A percentile compares a stretch with the other conserved stretches of the same genome.
Evolutionary conservation across 2,888 invertebrate genomes (phyloP).

Genomic region (Hymenopus coronatus): DNA sequence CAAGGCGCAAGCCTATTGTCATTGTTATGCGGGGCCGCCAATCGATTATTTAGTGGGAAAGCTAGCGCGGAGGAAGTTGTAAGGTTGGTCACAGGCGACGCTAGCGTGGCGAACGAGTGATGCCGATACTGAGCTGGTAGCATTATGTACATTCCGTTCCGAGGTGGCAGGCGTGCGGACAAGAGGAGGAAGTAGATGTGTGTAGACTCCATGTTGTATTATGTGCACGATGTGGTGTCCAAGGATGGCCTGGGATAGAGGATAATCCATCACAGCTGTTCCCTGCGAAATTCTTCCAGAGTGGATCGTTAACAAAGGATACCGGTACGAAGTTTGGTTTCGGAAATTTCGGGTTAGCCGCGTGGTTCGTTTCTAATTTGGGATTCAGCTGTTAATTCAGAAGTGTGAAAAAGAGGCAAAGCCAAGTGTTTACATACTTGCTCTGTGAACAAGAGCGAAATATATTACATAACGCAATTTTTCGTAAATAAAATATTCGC

Average conservation of each 20-base stretch:
- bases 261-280: background rate
- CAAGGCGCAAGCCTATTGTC: background rate
- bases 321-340: background rate
- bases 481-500: background rate
- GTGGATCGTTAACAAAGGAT: background rate
- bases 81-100: background rate
- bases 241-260: background rate
- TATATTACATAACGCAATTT: background rate
- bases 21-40: background rate
- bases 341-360: background rate
- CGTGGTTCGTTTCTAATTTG: background rate
- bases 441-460: background rate
- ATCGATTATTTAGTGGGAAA: background rate
- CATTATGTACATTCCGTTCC: background rate
- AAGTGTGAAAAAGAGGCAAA: background rate
- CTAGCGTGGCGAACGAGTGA: background rate
- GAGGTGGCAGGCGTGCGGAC: background rate
- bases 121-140: background rate
- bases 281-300: background rate
- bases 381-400: background rate
- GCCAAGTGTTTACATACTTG: background rate
- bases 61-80: background rate
- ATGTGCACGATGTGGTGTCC: background rate
- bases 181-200: background rate
- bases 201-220: background rate